phyloP scores from a whole-genome alignment of 2,113 vertebrate species.

The Macrotus californicus region DNA sequence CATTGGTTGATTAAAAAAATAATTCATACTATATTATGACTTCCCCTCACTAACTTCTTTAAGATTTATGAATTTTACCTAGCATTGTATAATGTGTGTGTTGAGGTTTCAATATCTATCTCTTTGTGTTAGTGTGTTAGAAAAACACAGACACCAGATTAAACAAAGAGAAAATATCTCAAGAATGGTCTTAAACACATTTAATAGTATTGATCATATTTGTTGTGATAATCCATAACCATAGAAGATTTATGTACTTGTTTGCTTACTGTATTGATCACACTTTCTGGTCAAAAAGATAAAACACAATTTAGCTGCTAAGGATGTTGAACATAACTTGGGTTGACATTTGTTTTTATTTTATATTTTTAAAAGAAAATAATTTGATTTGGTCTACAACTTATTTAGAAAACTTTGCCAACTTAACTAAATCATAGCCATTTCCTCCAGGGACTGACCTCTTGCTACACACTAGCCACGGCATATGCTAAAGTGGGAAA shows the following conservation, averaged over 20 bases:
- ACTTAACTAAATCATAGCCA: background rate
- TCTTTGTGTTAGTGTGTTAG: slow-evolving; percentile 39
- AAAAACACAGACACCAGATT: slow-evolving; percentile 48
- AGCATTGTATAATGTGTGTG: background rate
- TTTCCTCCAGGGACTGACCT: background rate
- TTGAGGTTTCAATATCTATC: slow-evolving; percentile 54
- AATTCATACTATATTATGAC: background rate
- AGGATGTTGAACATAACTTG: background rate
- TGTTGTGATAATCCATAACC: background rate
- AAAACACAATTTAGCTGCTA: slow-evolving; percentile 5
- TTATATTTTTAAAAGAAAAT: slow-evolving; percentile 22
- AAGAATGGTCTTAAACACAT: slow-evolving; percentile 37
- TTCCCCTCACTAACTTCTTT: background rate
- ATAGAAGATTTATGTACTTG: background rate
- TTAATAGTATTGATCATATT: slow-evolving; percentile 47
- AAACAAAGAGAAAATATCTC: slow-evolving; percentile 27
- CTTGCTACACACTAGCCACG: background rate
- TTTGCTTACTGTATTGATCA: slow-evolving; percentile 41
- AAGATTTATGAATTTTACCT: slow-evolving; percentile 52
- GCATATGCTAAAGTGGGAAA: background rate
- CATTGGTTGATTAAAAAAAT: background rate
- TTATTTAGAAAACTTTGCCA: slow-evolving; percentile 36
- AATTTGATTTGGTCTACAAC: background rate
- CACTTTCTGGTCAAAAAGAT: background rate
- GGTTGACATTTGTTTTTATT: slow-evolving; percentile 20